phyloP scores from a whole-genome alignment of 2,113 vertebrate species.

The Leptosomus discolor region DNA sequence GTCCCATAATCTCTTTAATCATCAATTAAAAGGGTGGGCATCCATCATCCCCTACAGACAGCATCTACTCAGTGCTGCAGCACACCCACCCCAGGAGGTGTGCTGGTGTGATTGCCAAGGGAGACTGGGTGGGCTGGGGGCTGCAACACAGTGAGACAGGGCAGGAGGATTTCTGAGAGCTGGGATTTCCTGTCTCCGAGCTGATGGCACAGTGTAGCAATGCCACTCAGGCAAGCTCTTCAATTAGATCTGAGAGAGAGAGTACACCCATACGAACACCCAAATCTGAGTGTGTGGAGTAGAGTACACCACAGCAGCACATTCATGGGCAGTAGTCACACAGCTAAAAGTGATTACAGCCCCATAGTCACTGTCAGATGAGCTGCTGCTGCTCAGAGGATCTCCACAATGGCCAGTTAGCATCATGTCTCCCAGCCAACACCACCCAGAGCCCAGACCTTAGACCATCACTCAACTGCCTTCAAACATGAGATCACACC shows the following conservation, averaged over 20 bases:
- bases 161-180: neutral
- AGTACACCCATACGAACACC: neutral
- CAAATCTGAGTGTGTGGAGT: accelerated
- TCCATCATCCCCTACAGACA: neutral
- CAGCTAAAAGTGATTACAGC: accelerated
- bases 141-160: accelerated
- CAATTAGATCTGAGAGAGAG: neutral
- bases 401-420: neutral
- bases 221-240: neutral
- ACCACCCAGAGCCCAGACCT: neutral
- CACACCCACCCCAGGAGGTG: neutral
- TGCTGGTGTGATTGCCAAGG: neutral
- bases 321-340: neutral
- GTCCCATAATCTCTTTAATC: neutral
- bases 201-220: neutral
- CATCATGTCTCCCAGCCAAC: neutral
- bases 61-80: neutral
- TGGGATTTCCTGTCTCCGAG: neutral
- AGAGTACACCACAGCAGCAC: neutral
- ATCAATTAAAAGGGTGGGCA: neutral
- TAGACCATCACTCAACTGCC: neutral
- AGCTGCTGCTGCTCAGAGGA: neutral
- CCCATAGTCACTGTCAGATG: neutral
- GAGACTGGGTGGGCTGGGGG: neutral
- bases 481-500: neutral